Percentiles rank a stretch among this genome's conserved stretches.
phyloP scores from a whole-genome alignment of 2,797 vertebrate genomes.

The Mycteria americana region DNA sequence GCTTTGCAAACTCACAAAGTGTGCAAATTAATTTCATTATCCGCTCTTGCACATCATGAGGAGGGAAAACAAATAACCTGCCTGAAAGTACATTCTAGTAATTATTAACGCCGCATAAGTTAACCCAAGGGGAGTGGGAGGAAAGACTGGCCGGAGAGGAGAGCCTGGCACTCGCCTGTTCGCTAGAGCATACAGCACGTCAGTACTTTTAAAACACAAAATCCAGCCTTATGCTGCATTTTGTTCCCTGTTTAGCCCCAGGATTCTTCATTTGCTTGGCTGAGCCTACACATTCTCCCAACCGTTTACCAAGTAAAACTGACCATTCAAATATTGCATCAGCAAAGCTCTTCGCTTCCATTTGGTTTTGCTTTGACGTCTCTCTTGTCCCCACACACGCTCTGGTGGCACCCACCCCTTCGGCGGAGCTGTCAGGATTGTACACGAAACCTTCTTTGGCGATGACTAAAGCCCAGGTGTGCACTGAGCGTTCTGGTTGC shows the following conservation, averaged over 20 bases:
- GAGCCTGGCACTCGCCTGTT: neutral
- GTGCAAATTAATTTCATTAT: conserved; percentile 85
- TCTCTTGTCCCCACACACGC: fast-evolving
- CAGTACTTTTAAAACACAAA: fast-evolving
- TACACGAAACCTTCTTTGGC: neutral
- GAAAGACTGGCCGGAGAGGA: neutral
- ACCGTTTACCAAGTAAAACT: neutral
- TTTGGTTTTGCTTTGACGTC: neutral
- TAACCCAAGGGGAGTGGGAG: neutral
- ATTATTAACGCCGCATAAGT: conserved; percentile 44
- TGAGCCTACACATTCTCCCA: neutral
- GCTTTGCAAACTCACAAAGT: conserved; percentile 78
- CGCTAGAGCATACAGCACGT: fast-evolving
- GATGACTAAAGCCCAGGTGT: neutral
- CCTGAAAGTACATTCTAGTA: conserved; percentile 51
- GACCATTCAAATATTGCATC: neutral
- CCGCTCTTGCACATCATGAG: conserved; percentile 73
- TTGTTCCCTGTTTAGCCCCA: neutral
- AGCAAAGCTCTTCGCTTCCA: neutral
- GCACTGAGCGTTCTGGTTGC: neutral
- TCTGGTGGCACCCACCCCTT: neutral
- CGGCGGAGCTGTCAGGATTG: neutral
- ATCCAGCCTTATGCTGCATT: neutral
- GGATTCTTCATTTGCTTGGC: neutral
- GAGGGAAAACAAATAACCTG: conserved; percentile 72